Conservation (phyloP, 1,140 invertebrate species). For the Geopemphigus sp. region DNA sequence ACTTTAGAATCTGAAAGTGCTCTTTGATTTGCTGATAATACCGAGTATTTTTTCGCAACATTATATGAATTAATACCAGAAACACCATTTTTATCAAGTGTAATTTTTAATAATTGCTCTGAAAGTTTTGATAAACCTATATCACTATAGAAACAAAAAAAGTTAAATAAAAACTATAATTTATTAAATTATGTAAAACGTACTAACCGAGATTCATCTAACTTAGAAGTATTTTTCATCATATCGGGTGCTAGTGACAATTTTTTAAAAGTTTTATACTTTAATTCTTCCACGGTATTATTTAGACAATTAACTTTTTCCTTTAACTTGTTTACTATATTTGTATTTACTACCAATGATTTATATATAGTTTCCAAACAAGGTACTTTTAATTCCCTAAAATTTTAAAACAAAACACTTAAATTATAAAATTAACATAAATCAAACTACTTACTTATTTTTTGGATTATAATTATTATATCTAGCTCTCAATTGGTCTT, state of each 20-base stretch:
- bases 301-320: slow-evolving; percentile 21
- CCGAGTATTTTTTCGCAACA: slow-evolving; percentile 44
- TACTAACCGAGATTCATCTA: slow-evolving; percentile 26
- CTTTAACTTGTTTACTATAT: slow-evolving; percentile 39
- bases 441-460: slow-evolving; percentile 7
- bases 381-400: slow-evolving; percentile 42
- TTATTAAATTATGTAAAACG: background rate
- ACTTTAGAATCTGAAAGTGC: slow-evolving; percentile 41
- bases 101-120: slow-evolving; percentile 44
- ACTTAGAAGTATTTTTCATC: slow-evolving; percentile 26
- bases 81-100: slow-evolving; percentile 32
- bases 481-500: slow-evolving; percentile 38
- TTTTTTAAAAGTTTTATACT: slow-evolving; percentile 31
- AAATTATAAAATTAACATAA: background rate
- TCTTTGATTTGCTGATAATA: slow-evolving; percentile 38
- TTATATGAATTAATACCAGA: slow-evolving; percentile 46
- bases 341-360: slow-evolving; percentile 34
- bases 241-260: slow-evolving; percentile 27
- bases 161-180: background rate
- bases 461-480: slow-evolving; percentile 32
- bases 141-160: slow-evolving; percentile 18
- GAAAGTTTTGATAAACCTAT: slow-evolving; percentile 45
- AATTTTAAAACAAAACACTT: background rate
- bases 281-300: slow-evolving; percentile 34
- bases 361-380: slow-evolving; percentile 45